Evolutionary conservation across 2,113 vertebrate genomes (phyloP).

Genomic region (Caretta caretta): DNA sequence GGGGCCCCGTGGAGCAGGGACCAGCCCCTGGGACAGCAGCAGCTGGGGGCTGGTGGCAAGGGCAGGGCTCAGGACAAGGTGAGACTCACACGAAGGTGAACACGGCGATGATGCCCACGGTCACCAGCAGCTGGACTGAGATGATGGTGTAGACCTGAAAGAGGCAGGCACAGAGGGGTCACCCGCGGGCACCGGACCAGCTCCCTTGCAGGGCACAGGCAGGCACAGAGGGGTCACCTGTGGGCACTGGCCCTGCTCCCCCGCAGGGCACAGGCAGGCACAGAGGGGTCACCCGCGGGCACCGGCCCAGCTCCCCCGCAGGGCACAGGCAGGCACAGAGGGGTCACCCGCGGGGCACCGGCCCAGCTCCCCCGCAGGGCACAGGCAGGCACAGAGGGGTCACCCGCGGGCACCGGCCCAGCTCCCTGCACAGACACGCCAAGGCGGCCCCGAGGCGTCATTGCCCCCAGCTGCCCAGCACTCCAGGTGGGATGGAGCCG

Average conservation of each 20-base stretch:
- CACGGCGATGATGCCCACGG: constrained; percentile 84
- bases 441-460: neutral
- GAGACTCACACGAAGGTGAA: constrained; percentile 82
- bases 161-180: neutral
- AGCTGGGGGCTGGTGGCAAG: neutral
- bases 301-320: no score
- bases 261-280: neutral
- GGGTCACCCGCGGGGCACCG: no score
- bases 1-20: neutral
- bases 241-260: neutral
- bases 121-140: constrained; percentile 85
- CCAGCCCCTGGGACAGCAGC: no score
- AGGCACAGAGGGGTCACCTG: neutral
- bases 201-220: no score
- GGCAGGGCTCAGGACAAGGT: neutral
- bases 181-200: neutral
- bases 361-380: neutral
- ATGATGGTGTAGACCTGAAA: constrained; percentile 91
- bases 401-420: accelerated
- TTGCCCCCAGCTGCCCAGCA: neutral
- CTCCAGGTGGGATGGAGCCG: no score
- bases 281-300: neutral
- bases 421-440: no score
- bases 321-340: no score
- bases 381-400: neutral